Conservation (phyloP, 2,113 vertebrate species). For the Dipodomys spectabilis region DNA sequence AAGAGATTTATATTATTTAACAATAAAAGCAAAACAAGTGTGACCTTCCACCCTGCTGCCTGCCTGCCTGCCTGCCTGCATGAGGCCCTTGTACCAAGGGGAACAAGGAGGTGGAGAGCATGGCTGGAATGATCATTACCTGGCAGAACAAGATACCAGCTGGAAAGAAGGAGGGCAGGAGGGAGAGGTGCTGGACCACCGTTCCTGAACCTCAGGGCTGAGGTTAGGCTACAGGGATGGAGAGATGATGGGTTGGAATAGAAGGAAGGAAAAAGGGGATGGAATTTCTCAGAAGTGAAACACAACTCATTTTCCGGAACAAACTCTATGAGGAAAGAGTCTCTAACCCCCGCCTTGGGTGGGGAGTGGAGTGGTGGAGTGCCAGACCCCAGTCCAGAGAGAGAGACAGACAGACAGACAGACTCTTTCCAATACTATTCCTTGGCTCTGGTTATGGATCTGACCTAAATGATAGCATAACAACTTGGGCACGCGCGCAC, state of each 20-base stretch:
- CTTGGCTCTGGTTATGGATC: background rate
- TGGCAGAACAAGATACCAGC: background rate
- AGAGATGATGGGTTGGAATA: background rate
- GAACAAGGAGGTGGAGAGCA: background rate
- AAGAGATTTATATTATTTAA: slow-evolving; percentile 78
- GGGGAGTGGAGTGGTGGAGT: too few species aligned
- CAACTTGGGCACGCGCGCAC: background rate
- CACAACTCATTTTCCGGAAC: too few species aligned
- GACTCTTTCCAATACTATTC: too few species aligned
- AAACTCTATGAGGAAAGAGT: background rate
- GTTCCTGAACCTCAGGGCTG: background rate
- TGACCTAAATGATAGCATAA: background rate
- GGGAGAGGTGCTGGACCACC: background rate
- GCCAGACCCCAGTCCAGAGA: too few species aligned
- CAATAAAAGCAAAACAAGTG: slow-evolving; percentile 76
- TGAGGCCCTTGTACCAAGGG: background rate
- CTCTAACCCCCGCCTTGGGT: too few species aligned
- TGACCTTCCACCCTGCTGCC: slow-evolving; percentile 21
- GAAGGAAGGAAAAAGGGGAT: background rate
- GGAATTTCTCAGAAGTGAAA: background rate
- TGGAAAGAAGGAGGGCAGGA: accelerated
- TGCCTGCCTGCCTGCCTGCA: slow-evolving; percentile 55
- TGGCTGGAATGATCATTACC: background rate
- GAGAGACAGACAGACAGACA: too few species aligned
- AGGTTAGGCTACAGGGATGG: background rate